Percentiles rank a stretch among this genome's conserved stretches.
Conservation (phyloP, 2,797 vertebrate genomes). For the Fistularia commersonii region DNA sequence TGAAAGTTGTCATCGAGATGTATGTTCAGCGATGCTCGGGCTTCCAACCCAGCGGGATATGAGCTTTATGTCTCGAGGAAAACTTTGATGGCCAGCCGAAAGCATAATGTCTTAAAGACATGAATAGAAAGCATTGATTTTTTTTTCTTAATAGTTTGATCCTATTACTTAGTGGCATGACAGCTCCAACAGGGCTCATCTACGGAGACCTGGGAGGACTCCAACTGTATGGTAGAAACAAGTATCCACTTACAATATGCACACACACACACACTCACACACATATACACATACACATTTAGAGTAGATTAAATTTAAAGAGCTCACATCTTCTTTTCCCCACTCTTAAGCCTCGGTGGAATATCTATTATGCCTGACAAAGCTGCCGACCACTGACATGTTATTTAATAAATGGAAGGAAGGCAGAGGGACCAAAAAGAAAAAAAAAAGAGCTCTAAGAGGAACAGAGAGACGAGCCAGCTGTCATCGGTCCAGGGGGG, state of each 20-base stretch:
- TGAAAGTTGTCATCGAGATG: not conserved
- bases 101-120: constrained; percentile 58
- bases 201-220: constrained; percentile 52
- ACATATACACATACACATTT: constrained; percentile 36
- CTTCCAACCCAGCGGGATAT: too few relatives aligned
- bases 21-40: too few relatives aligned
- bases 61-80: constrained; percentile 26
- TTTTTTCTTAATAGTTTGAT: constrained; percentile 65
- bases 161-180: constrained; percentile 68
- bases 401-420: constrained; percentile 81
- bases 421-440: constrained; percentile 66
- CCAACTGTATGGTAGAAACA: constrained; percentile 58
- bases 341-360: constrained; percentile 66
- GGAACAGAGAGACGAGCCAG: constrained; percentile 70
- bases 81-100: constrained; percentile 49
- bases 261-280: constrained; percentile 24
- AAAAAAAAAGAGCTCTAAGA: constrained; percentile 72
- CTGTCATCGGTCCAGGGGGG: constrained; percentile 76
- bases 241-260: constrained; percentile 44
- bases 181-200: constrained; percentile 58
- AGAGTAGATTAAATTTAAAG: constrained; percentile 75
- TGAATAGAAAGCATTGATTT: constrained; percentile 72
- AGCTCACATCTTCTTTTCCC: constrained; percentile 57
- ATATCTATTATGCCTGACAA: constrained; percentile 79
- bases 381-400: constrained; percentile 76